Base-by-base conservation (phyloP, 1,140 invertebrate species). In the Hycleus cichorii region DNA sequence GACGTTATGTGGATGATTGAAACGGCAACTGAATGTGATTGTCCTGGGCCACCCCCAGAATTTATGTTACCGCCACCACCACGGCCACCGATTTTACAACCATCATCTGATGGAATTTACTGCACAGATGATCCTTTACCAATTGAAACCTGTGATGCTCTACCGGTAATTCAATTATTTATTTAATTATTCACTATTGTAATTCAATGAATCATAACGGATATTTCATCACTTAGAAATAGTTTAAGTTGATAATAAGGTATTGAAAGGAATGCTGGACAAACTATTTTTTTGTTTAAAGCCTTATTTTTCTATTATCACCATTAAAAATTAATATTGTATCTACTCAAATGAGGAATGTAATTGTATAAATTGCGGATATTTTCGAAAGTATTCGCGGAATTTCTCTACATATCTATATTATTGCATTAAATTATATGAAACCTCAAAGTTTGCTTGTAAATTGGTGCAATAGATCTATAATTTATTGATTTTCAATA, bases 71-170 rank as follows among this genome's bases (percentile, higher is more conserved):
- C 72, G 44, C 72, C 72, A 24, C 71, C 72, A 6, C 71, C 71
- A 6, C 53, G 70, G 46, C 71, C 72, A 5, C 71, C 71, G 12
- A 64, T 71, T 40, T 60, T 73, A 7, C 71, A 74, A 60, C 65
- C 70, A 1, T 32, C 32, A 32, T 59, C 66, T 18, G 70, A 73
- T 62, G 66, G 68, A 7, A 63, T 66, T 49, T 70, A 71, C 59
- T 74, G 72, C 61, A 64, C 70, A 18, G 72, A 74, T 49, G 71
- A 74, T 53, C 67, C 71, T 32, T 49, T 74, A 48, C 65, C 69
- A 10, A 72, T 74, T 24, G 72, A 74, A 59, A 73, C 72, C 38
- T 74, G 72, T 57, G 72, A 74, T 62, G 72, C 70, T 24, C 63
- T 73, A 65, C 71, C 72, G 65, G 72, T 74, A 67, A 72, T 71